Evolutionary conservation across 2,888 invertebrate genomes (phyloP), one percentile per base, ranked within the genome.

Genomic region (Ectemnius cavifrons): DNA sequence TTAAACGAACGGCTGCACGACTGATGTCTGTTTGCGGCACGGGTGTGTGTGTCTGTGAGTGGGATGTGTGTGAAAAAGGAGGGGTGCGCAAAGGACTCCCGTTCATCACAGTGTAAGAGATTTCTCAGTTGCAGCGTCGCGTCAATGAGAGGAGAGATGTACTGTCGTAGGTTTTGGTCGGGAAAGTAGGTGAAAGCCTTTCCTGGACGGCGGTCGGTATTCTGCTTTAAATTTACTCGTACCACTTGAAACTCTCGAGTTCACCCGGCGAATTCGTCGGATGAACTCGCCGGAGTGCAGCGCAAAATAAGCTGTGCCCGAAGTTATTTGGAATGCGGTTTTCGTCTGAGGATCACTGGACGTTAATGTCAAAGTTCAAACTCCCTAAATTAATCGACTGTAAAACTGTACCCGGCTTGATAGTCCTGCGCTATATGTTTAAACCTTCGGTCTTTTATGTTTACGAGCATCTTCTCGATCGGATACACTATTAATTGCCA

Each of bases 121-220:
- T 37, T 37, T 37, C 37, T 37, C 37, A 37, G 37, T 37, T 37
- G 37, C 37, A 37, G 37, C 37, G 37, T 37, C 11, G 37, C 37
- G 37, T 37, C 37, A 37, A 37, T 20, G 64, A 63, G 69, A 71
- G 60, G 68, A 69, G 52, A 70, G 71, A 60, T 59, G 73, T 70
- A 73, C 67, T 78, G 73, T 65, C 75, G 70, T 70, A 62, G 65
- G 63, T 57, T 37, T 82, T 82, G 83, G 83, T 82, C 82, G 79
- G 77, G 81, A 81, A 80, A 82, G 78, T 75, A 75, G 76, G 67
- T 83, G 73, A 76, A 80, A 86, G 84, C 82, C 82, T 86, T 82
- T 86, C 83, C 83, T 86, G 86, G 86, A 87, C 86, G 37, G 37
- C 37, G 86, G 86, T 81, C 82, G 37, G 73, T 83, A 79, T 84